Evolutionary conservation across 2,888 invertebrate species (phyloP).

Genomic region (Cryptus armator): DNA sequence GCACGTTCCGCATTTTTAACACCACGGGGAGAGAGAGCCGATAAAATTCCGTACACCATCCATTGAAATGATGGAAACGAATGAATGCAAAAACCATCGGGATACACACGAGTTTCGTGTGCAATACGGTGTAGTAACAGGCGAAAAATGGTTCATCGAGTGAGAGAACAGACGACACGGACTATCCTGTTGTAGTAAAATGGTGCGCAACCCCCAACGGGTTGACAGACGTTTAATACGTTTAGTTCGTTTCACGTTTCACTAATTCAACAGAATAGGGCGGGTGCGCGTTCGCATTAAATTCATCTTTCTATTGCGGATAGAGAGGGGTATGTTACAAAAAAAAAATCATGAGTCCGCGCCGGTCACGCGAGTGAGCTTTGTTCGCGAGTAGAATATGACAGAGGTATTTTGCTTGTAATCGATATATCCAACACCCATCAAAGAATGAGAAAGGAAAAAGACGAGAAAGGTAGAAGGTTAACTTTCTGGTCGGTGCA

Average conservation of each 20-base stretch:
- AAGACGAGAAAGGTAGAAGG: slow-evolving; percentile 5
- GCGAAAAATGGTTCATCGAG: slow-evolving; percentile 15
- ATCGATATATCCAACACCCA: background rate
- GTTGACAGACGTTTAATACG: slow-evolving; percentile 63
- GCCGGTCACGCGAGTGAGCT: slow-evolving; percentile 5
- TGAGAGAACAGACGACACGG: background rate
- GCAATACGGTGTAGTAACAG: slow-evolving; percentile 24
- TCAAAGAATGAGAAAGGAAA: background rate
- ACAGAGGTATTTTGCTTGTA: background rate
- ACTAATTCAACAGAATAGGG: slow-evolving; percentile 59
- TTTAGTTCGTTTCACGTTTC: slow-evolving; percentile 69
- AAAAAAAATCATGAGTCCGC: background rate
- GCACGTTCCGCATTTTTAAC: slow-evolving; percentile 5
- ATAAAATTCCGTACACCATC: slow-evolving; percentile 29
- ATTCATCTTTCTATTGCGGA: background rate
- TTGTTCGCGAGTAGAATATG: background rate
- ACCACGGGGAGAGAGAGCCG: background rate
- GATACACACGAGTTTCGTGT: slow-evolving; percentile 23
- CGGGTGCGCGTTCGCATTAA: background rate
- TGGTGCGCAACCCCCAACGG: slow-evolving; percentile 17
- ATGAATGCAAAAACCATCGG: slow-evolving; percentile 19
- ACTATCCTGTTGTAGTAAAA: slow-evolving; percentile 3
- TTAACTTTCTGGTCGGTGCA: slow-evolving; percentile 42
- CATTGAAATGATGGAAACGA: slow-evolving; percentile 51
- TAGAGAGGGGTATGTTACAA: background rate